Evolutionary conservation across 2,888 invertebrate genomes (phyloP), one percentile per base, ranked within the genome.

Genomic region (Malthinus flaveolus): DNA sequence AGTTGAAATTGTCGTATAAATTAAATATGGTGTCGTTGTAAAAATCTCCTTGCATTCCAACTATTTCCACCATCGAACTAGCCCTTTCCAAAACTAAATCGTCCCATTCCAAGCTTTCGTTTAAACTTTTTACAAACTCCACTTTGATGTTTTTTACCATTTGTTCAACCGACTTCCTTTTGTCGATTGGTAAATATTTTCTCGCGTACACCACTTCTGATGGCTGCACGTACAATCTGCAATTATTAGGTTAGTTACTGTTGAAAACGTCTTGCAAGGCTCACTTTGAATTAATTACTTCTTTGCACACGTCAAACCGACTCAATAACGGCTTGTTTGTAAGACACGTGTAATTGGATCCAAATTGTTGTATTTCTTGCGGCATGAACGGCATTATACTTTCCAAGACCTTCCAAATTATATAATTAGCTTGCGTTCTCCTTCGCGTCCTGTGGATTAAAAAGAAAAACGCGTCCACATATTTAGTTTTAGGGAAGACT

Each of bases 41-140:
- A 59, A 68, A 67, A 56, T 71, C 68, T 11, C 66, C 62, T 33
- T 68, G 68, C 7, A 64, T 67, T 9, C 69, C 70, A 12, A 70
- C 65, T 37, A 69, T 52, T 32, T 64, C 57, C 23, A 49, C 56
- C n/a, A 67, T 58, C 15, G 59, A 64, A 32, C 48, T 44, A 7
- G 70, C 49, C 58, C 68, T 69, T 9, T 44, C 39, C 6, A 67
- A 42, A 5, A 67, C 66, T 5, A 49, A 49, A 9, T 49, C 55
- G 8, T 61, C 59, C 48, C 68, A 66, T 63, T 69, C 62, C 70
- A 70, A 72, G 3, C 60, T 50, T 23, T 59, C 32, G 10, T 56
- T 45, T 9, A 71, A 56, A 23, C 62, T 62, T 4, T 66, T 46
- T 33, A 57, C 54, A 13, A 69, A 46, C 32, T 66, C 62, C 4